Base-by-base conservation (phyloP, 2,888 invertebrate species). In the Dasysyrphus albostriatus region DNA sequence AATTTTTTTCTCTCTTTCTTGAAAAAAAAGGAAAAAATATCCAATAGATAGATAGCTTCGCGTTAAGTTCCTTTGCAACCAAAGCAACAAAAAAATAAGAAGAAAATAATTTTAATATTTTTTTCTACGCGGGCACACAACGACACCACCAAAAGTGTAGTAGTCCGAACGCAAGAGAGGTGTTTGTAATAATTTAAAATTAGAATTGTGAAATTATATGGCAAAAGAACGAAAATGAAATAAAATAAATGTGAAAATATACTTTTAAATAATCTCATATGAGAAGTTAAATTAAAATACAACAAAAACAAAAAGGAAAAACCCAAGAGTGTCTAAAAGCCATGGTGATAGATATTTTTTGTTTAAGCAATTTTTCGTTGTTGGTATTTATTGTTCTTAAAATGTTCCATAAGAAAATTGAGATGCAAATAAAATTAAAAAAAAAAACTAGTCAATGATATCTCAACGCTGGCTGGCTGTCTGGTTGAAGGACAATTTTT, bases 121-220 rank as follows among this genome's bases (percentile, higher is more conserved):
- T 84, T 88, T 81, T 78, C 77, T 73, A 73, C 74, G 59, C 78
- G 59, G 69, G 73, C 73, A 82, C 51, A 80, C 73, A 75, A 56
- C 61, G 58, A 79, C 61, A 70, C 47, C 14, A 51, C 24, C 44
- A 47, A 59, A 70, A 72, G 59, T 59, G 74, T 59, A 78, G 61
- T 72, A 61, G 67, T 37, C 49, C 69, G 58, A 80, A 69, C 67
- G 78, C 79, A 72, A 83, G 76, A 81, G 84, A 88, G 76, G 77
- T 84, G 89, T 90, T 90, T 90, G 90, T 91, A 90, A 90, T 90
- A 89, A 89, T 90, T 90, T 90, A 90, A 90, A 91, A 89, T 90
- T 91, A 91, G 90, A 90, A 89, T 89, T 90, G 89, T 89, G 89
- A 90, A 91, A 88, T 88, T 77, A 87, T 83, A 87, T 76, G 78